Conservation (phyloP, 2,797 vertebrate genomes). For the Xiphophorus birchmanni region DNA sequence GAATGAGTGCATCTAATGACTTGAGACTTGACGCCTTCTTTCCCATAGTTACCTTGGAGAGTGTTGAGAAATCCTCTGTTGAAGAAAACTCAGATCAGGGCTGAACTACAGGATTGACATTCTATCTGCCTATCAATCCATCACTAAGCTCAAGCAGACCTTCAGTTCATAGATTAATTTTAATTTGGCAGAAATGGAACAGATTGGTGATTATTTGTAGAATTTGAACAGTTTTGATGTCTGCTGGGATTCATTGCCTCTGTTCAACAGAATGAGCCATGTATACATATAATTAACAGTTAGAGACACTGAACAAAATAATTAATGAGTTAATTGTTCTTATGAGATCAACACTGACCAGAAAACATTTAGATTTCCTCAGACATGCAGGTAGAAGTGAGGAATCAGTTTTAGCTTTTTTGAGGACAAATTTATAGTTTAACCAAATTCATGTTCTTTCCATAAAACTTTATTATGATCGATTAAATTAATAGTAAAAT, state of each 20-base stretch:
- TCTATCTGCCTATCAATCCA: not conserved
- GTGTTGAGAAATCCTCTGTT: too few relatives aligned
- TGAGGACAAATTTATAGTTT: not conserved
- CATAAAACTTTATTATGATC: slow-evolving; percentile 1
- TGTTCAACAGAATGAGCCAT: not conserved
- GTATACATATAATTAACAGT: not conserved
- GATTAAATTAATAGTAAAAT: not conserved
- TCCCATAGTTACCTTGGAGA: too few relatives aligned
- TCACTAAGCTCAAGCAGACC: not conserved
- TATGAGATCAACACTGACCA: not conserved
- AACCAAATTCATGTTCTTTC: not conserved
- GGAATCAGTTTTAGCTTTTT: not conserved
- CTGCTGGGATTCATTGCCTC: not conserved
- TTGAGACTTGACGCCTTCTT: too few relatives aligned
- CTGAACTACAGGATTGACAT: too few relatives aligned
- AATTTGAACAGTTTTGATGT: not conserved
- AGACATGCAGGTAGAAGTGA: not conserved
- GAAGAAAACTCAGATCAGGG: too few relatives aligned
- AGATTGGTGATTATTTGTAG: not conserved
- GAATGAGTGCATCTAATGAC: too few relatives aligned
- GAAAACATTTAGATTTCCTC: not conserved
- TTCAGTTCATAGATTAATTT: not conserved
- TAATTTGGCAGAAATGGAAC: not conserved
- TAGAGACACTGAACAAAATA: too few relatives aligned
- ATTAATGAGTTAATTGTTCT: not conserved